Conservation (phyloP, 2,888 invertebrate species). For the Amaurobius ferox region DNA sequence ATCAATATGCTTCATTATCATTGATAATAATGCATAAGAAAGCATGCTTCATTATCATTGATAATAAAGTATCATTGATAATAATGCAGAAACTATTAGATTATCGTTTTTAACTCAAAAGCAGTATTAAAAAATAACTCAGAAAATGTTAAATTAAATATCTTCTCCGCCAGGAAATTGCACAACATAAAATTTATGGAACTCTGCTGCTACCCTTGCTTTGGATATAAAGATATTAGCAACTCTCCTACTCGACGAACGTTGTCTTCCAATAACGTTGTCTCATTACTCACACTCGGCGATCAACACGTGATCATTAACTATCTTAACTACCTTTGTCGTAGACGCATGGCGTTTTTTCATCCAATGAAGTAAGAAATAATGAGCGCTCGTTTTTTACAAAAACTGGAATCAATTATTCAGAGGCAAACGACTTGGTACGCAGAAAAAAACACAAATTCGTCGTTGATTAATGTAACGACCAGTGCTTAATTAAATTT, state of each 20-base stretch:
- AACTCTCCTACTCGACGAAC: neutral
- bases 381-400: conserved; percentile 49
- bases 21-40: too few species aligned
- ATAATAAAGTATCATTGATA: too few species aligned
- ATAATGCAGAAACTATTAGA: too few species aligned
- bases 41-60: too few species aligned
- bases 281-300: conserved; percentile 36
- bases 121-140: too few species aligned
- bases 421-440: conserved; percentile 35
- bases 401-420: conserved; percentile 60
- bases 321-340: conserved; percentile 37
- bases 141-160: neutral
- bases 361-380: conserved; percentile 53
- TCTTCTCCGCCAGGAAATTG: neutral
- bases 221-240: conserved; percentile 6
- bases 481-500: conserved; percentile 70
- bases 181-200: neutral
- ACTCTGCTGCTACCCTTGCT: neutral
- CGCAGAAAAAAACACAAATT: neutral
- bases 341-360: conserved; percentile 17
- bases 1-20: too few species aligned
- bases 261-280: conserved; percentile 12
- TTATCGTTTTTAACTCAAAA: too few species aligned
- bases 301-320: conserved; percentile 64
- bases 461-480: conserved; percentile 71